Evolutionary conservation across 2,888 invertebrate genomes (phyloP).

Genomic region (Lathronympha strigana): DNA sequence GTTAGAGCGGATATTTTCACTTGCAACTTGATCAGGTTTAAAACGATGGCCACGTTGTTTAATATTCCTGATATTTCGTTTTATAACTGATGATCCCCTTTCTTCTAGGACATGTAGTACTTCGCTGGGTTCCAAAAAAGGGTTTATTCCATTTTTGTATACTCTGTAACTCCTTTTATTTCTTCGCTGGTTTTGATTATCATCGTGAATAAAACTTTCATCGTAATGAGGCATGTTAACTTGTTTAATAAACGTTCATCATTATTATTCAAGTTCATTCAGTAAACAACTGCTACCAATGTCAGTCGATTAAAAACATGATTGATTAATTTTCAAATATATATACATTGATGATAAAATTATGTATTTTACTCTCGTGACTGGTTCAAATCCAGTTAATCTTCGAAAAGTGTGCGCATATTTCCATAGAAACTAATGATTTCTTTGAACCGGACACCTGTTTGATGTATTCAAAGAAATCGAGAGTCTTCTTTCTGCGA

Average conservation of each 20-base stretch:
- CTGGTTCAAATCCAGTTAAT: slow-evolving; percentile 52
- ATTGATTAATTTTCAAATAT: slow-evolving; percentile 35
- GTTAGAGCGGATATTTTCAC: slow-evolving; percentile 48
- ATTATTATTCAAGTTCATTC: slow-evolving; percentile 22
- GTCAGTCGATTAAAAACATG: slow-evolving; percentile 7
- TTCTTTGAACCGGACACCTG: slow-evolving; percentile 53
- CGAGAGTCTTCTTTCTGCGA: slow-evolving; percentile 52
- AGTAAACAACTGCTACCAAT: slow-evolving; percentile 13
- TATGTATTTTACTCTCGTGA: slow-evolving; percentile 43
- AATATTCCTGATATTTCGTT: slow-evolving; percentile 75
- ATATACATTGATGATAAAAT: slow-evolving; percentile 35
- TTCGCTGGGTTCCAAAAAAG: slow-evolving; percentile 67
- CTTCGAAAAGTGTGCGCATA: slow-evolving; percentile 47
- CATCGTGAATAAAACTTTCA: slow-evolving; percentile 79
- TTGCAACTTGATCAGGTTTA: slow-evolving; percentile 57
- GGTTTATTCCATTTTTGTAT: slow-evolving; percentile 74
- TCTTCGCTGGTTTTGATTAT: slow-evolving; percentile 77
- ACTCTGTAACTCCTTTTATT: slow-evolving; percentile 81
- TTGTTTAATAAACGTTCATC: slow-evolving; percentile 46
- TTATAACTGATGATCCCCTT: slow-evolving; percentile 71
- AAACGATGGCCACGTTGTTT: slow-evolving; percentile 68
- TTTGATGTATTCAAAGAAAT: slow-evolving; percentile 64
- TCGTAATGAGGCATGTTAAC: slow-evolving; percentile 80
- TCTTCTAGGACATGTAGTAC: slow-evolving; percentile 70
- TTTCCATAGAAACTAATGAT: slow-evolving; percentile 59